Base-by-base conservation (phyloP, 1,140 invertebrate genomes). In the Sycophila sp. region DNA sequence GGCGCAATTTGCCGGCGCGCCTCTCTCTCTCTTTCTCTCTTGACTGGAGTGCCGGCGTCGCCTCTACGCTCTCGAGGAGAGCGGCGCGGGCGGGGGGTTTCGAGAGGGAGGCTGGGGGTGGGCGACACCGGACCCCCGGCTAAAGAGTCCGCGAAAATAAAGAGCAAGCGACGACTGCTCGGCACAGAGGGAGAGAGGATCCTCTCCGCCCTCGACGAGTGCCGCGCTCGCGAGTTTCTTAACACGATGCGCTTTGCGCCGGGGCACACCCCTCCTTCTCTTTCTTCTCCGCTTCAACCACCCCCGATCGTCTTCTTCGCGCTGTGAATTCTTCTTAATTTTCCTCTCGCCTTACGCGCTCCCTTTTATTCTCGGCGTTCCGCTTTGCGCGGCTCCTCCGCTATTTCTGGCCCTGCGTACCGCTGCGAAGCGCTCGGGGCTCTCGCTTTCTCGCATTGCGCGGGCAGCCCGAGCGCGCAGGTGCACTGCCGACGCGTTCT, bases 121-220 rank as follows among this genome's bases (percentile, higher is more conserved):
- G n/a, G 40, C n/a, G 8, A 10, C 1, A n/a, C 40, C 40, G n/a
- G 8, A 8, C 40, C 8, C 40, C 40, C 15, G 34, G 4, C 17
- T 45, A 66, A 56, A 56, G 47, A 45, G 49, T 34, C 28, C 13
- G 30, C 13, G 24, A 62, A 64, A 70, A 64, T 70, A 62, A 63
- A 70, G 30, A 64, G 68, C 59, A 47, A 64, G 68, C 49, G 34
- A 17, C 28, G 2, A 17, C 22, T 26, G 47, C 38, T 2, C n/a
- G n/a, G n/a, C n/a, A n/a, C n/a, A 40, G 38, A 22, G 42, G 2
- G 64, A 58, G 55, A 59, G 42, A 59, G 42, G 36, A 59, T 60
- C 30, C 55, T 65, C 38, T 15, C 51, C 22, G 2, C 24, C 28
- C 26, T 5, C 28, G 59, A 26, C 34, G 53, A 19, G 10, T 28